Evolutionary conservation across 2,888 invertebrate genomes (phyloP).

Genomic region (Agrotis exclamationis): DNA sequence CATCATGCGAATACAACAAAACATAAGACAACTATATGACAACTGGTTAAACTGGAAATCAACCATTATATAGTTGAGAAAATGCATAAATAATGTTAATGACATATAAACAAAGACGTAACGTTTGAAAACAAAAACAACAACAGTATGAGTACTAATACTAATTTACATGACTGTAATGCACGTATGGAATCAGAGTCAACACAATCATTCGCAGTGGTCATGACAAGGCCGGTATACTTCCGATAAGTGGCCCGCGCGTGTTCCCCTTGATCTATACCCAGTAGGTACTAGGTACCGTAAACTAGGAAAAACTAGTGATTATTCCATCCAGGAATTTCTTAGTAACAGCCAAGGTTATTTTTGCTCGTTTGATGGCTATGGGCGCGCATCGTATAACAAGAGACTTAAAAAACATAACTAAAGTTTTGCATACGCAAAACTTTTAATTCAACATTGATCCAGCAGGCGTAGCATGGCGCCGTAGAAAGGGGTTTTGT

Average conservation of each 20-base stretch:
- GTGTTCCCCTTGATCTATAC: slow-evolving; percentile 49
- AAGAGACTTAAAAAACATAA: no score
- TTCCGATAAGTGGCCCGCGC: slow-evolving; percentile 51
- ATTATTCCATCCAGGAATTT: no score
- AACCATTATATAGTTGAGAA: not conserved
- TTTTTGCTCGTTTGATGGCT: no score
- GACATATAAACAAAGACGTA: not conserved
- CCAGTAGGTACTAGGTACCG: slow-evolving; percentile 12
- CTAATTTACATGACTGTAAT: slow-evolving; percentile 24
- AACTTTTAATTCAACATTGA: no score
- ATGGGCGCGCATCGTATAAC: no score
- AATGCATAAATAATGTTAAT: slow-evolving; percentile 5
- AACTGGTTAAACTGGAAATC: slow-evolving; percentile 1
- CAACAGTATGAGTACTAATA: slow-evolving; percentile 7
- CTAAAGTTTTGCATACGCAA: no score
- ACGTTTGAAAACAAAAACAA: slow-evolving; percentile 31
- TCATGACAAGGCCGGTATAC: slow-evolving; percentile 60
- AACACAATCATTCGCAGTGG: slow-evolving; percentile 13
- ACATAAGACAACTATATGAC: no score
- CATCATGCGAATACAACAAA: not conserved
- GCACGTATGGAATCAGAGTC: slow-evolving; percentile 6
- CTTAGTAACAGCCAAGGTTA: no score
- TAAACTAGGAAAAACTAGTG: not conserved
- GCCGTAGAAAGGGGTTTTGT: no score
- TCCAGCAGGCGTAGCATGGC: no score